A percentile compares a stretch with the other conserved stretches of the same genome.
phyloP scores from a whole-genome alignment of 2,888 invertebrate genomes.

The Hypomecis atomaria region DNA sequence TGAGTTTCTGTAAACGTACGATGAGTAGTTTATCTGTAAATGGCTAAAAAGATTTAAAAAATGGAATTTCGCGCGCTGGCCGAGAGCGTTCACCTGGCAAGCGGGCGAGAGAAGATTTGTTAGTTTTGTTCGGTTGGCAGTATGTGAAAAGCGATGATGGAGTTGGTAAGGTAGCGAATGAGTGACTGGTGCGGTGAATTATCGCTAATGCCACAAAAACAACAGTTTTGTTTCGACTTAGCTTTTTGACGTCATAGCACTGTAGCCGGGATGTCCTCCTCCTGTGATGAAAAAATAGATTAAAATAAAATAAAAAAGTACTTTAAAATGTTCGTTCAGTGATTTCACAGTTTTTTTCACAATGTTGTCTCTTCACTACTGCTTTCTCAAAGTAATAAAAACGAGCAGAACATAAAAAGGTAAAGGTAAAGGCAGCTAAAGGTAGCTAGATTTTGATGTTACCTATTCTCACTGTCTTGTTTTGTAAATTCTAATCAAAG shows the following conservation, averaged over 20 bases:
- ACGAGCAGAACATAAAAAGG: no score
- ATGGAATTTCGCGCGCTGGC: no score
- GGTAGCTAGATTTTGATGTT: no score
- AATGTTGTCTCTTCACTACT: neutral
- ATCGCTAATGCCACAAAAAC: constrained; percentile 75
- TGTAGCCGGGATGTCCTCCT: constrained; percentile 81
- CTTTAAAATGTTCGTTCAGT: constrained; percentile 1
- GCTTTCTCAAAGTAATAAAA: no score
- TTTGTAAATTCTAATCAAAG: no score
- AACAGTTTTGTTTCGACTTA: constrained; percentile 75
- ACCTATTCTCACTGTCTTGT: no score
- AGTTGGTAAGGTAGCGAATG: constrained; percentile 78
- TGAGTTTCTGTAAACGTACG: no score
- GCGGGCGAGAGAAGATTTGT: constrained; percentile 58
- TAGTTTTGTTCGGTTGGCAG: constrained; percentile 53
- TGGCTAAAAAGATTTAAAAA: no score
- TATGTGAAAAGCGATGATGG: constrained; percentile 69
- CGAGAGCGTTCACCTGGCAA: constrained; percentile 44
- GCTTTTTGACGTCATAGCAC: constrained; percentile 78
- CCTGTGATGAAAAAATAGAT: constrained; percentile 57
- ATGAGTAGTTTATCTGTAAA: no score
- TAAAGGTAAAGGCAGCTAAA: no score
- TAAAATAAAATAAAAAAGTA: constrained; percentile 27
- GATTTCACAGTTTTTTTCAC: neutral
- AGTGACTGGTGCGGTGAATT: constrained; percentile 69